Percentiles rank a stretch among this genome's conserved stretches.
phyloP scores from a whole-genome alignment of 1,140 invertebrate species.

The Drosophila truncata region DNA sequence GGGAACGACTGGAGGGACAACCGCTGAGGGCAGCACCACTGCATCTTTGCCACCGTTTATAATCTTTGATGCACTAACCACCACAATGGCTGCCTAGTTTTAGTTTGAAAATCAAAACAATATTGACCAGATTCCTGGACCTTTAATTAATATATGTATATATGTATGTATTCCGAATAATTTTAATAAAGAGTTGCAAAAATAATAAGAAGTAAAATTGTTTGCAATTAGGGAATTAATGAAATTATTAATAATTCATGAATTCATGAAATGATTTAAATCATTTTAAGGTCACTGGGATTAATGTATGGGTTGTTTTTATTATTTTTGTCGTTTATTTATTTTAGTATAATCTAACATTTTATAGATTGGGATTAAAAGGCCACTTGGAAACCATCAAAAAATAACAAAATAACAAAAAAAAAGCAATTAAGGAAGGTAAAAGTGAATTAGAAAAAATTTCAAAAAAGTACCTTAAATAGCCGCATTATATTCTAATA shows the following conservation, averaged over 20 bases:
- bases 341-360: background rate
- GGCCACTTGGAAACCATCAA: background rate
- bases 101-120: background rate
- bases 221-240: too few species aligned
- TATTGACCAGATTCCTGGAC: background rate
- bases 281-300: too few species aligned
- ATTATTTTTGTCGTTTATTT: background rate
- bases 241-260: too few species aligned
- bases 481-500: background rate
- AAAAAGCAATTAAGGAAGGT: background rate
- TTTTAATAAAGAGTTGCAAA: background rate
- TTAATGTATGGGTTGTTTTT: too few species aligned
- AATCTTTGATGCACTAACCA: constrained; percentile 16
- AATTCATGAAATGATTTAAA: too few species aligned
- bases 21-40: constrained; percentile 2
- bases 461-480: background rate
- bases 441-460: background rate
- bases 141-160: background rate
- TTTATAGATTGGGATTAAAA: background rate
- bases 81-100: background rate
- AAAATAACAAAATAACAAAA: background rate
- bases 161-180: constrained; percentile 3
- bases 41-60: constrained; percentile 43
- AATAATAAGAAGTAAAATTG: too few species aligned
- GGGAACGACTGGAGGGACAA: background rate